Evolutionary conservation across 2,113 vertebrate species (phyloP).

Genomic region (Oryzias javanicus): DNA sequence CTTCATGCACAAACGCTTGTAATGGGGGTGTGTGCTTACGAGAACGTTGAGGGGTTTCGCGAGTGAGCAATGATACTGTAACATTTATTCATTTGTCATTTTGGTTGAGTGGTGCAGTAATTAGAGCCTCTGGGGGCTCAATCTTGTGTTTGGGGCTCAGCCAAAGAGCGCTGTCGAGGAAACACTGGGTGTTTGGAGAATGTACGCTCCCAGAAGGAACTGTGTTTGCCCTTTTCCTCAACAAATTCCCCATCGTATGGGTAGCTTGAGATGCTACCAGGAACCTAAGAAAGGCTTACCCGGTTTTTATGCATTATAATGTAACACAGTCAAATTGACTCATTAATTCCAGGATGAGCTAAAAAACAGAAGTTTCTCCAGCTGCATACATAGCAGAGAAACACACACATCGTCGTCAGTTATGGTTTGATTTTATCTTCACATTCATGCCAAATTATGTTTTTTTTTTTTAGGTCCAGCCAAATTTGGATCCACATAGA

Average conservation of each 20-base stretch:
- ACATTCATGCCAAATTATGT: too few species aligned
- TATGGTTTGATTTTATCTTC: too few species aligned
- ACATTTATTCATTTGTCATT: slow-evolving; percentile 68
- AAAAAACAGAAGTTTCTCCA: too few species aligned
- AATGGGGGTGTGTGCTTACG: slow-evolving; percentile 12
- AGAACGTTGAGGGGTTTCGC: slow-evolving; percentile 15
- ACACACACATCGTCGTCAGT: too few species aligned
- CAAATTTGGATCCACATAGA: too few species aligned
- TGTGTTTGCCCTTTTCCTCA: slow-evolving; percentile 23
- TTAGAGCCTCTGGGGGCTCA: slow-evolving; percentile 55
- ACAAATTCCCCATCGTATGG: slow-evolving; percentile 8
- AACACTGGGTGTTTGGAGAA: slow-evolving; percentile 29
- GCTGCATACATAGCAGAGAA: too few species aligned
- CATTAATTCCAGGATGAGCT: too few species aligned
- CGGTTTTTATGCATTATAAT: too few species aligned
- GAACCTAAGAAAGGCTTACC: slow-evolving; percentile 29
- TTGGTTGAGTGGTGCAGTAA: slow-evolving; percentile 64
- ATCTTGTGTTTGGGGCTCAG: slow-evolving; percentile 50
- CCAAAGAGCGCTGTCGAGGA: slow-evolving; percentile 41
- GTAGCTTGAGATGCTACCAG: slow-evolving; percentile 28
- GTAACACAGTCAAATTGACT: too few species aligned
- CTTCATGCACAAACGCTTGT: slow-evolving; percentile 21
- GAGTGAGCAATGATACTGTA: slow-evolving; percentile 26
- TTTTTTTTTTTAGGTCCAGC: too few species aligned
- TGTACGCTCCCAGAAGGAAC: slow-evolving; percentile 13